These are phyloP conservation scores for Drosophila cracens DNA, from an alignment of 2,888 invertebrate species.

Conservation along the genomic window DNA sequence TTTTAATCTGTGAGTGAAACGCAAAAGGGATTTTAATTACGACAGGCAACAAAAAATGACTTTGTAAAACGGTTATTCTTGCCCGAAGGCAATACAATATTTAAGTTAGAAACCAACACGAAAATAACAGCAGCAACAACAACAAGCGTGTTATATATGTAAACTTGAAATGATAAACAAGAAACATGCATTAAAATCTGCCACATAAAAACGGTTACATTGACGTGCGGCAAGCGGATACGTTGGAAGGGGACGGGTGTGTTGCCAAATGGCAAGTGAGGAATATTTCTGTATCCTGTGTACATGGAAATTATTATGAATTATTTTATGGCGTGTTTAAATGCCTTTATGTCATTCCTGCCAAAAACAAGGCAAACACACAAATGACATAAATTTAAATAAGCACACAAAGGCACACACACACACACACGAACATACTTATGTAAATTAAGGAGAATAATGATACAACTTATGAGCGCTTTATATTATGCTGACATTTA, in stretches of 20 bases:
- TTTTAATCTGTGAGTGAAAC: neutral
- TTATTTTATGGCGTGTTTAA: conserved; percentile 84
- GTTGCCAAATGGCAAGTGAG: conserved; percentile 22
- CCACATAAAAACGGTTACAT: conserved; percentile 62
- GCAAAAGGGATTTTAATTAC: conserved; percentile 32
- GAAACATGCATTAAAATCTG: conserved; percentile 73
- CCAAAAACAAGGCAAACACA: conserved; percentile 76
- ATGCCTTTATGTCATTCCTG: conserved; percentile 81
- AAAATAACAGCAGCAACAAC: conserved; percentile 18
- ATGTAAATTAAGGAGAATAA: conserved; percentile 66
- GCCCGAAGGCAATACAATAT: conserved; percentile 26
- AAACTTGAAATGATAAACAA: conserved; percentile 70
- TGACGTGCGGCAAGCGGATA: conserved; percentile 32
- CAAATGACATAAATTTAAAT: conserved; percentile 81
- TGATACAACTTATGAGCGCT: conserved; percentile 75
- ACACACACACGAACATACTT: conserved; percentile 13
- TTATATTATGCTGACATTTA: conserved; percentile 69
- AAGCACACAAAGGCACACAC: conserved; percentile 33
- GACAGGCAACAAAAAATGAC: conserved; percentile 25
- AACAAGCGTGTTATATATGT: conserved; percentile 52
- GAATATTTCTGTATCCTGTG: conserved; percentile 49
- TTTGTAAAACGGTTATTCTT: conserved; percentile 22
- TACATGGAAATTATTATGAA: conserved; percentile 82
- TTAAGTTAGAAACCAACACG: conserved; percentile 22
- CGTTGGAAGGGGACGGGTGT: neutral